Evolutionary conservation across 2,888 invertebrate genomes (phyloP), one percentile per base, ranked within the genome.

Genomic region (Ormia ochracea): DNA sequence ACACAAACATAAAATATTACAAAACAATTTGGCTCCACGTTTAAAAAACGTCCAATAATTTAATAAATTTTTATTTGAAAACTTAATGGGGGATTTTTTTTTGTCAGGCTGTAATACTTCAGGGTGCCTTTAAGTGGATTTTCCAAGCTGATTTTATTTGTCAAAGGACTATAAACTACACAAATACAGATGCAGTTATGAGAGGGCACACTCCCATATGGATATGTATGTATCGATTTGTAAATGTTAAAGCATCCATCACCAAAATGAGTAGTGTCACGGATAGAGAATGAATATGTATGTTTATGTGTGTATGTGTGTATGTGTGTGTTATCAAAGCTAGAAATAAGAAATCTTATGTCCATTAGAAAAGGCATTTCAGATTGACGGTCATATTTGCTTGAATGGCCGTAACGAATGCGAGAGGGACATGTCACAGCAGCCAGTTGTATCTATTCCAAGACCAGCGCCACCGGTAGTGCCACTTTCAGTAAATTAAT

Each of bases 21-120:
- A 59, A 66, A 80, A 76, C 70, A 66, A 81, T 70, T 78, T 81
- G 81, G 78, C 77, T 75, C 73, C 66, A 75, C 63, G 58, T 54
- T 65, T 73, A 38, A 58, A 77, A 76, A 78, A 21, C 69, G 74
- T 72, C 73, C 82, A n/a, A 74, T 82, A 81, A 82, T 82, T 82
- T 82, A 81, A 82, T 81, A 73, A 81, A 81, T 54, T 82, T 82
- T 78, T 76, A 56, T 21, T 63, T 21, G 23, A 72, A 72, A 70
- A 17, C 36, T 36, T 56, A 33, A 28, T 17, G n/a, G n/a, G n/a
- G n/a, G n/a, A n/a, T 43, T 43, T 26, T 41, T 14, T 14, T 31
- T 21, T 33, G 4, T 0, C 10, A 19, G 28, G 23, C 23, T 19
- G 5, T 23, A 23, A 38, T n/a, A 14, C 14, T 14, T 7, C 3